Evolutionary conservation across 2,888 invertebrate species (phyloP).

Genomic region (Nasonia oneida): DNA sequence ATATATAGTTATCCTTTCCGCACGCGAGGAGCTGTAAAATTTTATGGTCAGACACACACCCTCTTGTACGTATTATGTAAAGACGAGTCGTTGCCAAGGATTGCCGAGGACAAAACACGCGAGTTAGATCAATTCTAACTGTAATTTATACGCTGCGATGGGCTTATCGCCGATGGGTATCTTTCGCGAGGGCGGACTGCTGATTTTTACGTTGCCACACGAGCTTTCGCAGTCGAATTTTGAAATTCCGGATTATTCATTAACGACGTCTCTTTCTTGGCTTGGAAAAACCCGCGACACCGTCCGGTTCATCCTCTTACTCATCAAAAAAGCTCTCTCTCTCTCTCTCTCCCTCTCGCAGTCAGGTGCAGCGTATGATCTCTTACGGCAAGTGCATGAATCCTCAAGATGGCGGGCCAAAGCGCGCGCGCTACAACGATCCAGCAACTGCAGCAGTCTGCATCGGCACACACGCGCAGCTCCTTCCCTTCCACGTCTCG

Average conservation of each 20-base stretch:
- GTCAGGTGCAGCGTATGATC: not conserved
- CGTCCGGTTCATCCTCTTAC: no score
- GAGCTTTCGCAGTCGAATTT: no score
- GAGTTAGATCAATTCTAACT: constrained; percentile 32
- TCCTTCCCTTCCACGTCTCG: constrained; percentile 49
- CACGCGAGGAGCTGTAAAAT: constrained; percentile 24
- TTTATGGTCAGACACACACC: not conserved
- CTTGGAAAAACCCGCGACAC: not conserved
- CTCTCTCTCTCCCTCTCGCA: not conserved
- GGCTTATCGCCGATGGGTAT: constrained; percentile 3
- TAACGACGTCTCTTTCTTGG: no score
- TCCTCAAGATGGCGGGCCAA: constrained; percentile 75
- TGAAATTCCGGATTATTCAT: no score
- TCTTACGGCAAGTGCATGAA: constrained; percentile 66
- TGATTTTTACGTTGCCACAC: no score
- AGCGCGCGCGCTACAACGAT: constrained; percentile 28
- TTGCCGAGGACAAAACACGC: constrained; percentile 29
- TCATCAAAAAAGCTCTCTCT: not conserved
- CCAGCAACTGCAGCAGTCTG: constrained; percentile 14
- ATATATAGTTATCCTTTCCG: not conserved
- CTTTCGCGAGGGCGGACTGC: no score
- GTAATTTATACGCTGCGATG: not conserved
- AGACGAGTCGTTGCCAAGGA: constrained; percentile 28
- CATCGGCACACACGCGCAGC: constrained; percentile 10
- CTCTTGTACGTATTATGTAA: constrained; percentile 30